Base-by-base conservation (phyloP, 2,113 vertebrate genomes). In the Neoarius graeffei region DNA sequence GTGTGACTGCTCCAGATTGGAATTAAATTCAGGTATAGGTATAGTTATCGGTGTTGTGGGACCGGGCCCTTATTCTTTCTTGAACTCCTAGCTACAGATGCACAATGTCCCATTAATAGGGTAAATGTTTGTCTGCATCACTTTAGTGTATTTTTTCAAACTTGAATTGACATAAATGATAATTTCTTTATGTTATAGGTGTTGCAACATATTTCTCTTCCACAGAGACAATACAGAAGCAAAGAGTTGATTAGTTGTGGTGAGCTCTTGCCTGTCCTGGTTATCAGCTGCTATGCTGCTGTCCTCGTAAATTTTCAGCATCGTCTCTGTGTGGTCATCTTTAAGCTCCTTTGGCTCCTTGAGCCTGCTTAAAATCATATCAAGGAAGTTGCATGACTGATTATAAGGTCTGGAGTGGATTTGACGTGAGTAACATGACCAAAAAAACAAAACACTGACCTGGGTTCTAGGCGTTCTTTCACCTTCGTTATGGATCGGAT, bases 401-500 rank as follows among this genome's bases (percentile, higher is more conserved):
- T 60, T 48, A 62, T n/a, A 52, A 19, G n/a, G 69, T 5, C 67
- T 30, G 48, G 11, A 57, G 8, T 15, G 3, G 10, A 59, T 60
- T 27, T 90, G 27, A 23, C 69, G 27, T 10, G 14, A 62, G 60
- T 19, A 30, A 4, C 66, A 19, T 42, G 19, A 11, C 59, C 30
- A 59, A 57, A 85, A 60, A 25, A n/a, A n/a, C n/a, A n/a, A 62
- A 50, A 14, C 62, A 81, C 60, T 92, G 27, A 97, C 96, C 97
- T 97, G 91, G 97, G 97, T 90, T 97, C 96, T 85, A 97, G 92
- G 1, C 94, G 92, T 85, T 97, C 96, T 92, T 97, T 97, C 89
- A 97, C 96, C 89, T 96, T 97, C 87, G 96, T 95, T 0, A 97
- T 97, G 86, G 97, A 97, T 71, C 90, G 94, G 74, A 97, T 91